Base-by-base conservation (phyloP, 1,140 invertebrate genomes). In the Hylaeus volcanicus region DNA sequence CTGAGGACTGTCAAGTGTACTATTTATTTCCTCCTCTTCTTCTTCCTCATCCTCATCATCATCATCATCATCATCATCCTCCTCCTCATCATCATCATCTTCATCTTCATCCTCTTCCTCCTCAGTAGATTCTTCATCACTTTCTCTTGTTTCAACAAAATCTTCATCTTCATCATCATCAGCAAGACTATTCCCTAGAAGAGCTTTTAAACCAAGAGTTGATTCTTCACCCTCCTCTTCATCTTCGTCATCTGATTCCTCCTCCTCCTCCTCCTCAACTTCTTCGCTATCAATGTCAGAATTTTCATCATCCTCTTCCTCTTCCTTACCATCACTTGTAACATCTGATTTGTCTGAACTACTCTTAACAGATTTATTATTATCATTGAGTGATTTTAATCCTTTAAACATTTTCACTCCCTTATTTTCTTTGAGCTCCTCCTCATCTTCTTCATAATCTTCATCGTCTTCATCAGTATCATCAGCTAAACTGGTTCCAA, bases 161-260 rank as follows among this genome's bases (percentile, higher is more conserved):
- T 92, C 91, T 14, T 90, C 88, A 66, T 92, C 91, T 55, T 90
- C 88, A 5, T 92, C 91, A 41, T 92, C 90, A 12, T 92, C 90
- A 4, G 66, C 82, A 12, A 91, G 63, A 63, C 78, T 91, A 0
- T 86, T 82, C 8, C 84, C 86, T 3, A 92, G 12, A 6, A 92
- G 87, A 65, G 79, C 86, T 73, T 89, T 81, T 37, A 85, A 66
- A 39, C 76, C 82, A 1, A 72, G 63, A 11, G 37, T 51, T n/a
- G 75, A 66, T 26, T 83, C 74, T 39, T 85, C 74, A 0, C 77
- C 73, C 6, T 81, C 82, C 3, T 70, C 76, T 4, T 80, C 73
- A 26, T 74, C 64, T 0, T 83, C 73, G 15, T 74, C 64, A 0
- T 83, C 83, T 56, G 70, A 60, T 26, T 85, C 79, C 1, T 74